Evolutionary conservation across 2,888 invertebrate species (phyloP), one percentile per base, ranked within the genome.

Genomic region (Acleris emargana): DNA sequence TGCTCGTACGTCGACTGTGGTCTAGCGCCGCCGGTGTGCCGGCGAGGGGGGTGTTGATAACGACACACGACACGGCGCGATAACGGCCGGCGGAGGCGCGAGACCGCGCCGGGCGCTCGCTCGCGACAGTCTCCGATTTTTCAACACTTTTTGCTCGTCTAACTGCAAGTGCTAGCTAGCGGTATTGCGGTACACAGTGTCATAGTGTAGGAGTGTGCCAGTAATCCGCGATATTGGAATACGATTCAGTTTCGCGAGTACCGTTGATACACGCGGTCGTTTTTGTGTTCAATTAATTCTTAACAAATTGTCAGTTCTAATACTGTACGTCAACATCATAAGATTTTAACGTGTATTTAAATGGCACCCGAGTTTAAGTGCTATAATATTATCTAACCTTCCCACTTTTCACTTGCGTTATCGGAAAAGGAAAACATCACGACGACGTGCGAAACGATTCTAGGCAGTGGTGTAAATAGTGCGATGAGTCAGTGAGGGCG

Each of bases 11-110:
- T 43, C 47, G 62, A 67, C 28, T 55, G 58, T 43, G 55, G 57
- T 58, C 58, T 61, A 59, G 69, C 72, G 69, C 58, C 64, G 82
- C 86, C 1, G 25, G 13, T 38, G 13, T 38, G 38, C 38, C 38
- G 74, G 64, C 52, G 63, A 63, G 59, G 59, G 87, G 87, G 83
- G 85, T 76, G 79, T 83, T 79, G 83, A 85, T 90, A 90, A 86
- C 86, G 86, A 81, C n/a, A n/a, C n/a, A n/a, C n/a, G n/a, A n/a
- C n/a, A n/a, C 75, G 81, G 71, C 67, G 76, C 84, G 89, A 90
- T 90, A 91, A 89, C 81, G 79, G 75, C 74, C 49, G 53, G 25
- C 71, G 72, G 81, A 84, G 83, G 81, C 82, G 78, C 76, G 72
- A 68, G 73, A 73, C 69, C 73, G 70, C 62, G 69, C 69, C 74